These are phyloP conservation scores for Ammodytes dubius DNA, from an alignment of 2,113 vertebrate species.

Conservation along the genomic window DNA sequence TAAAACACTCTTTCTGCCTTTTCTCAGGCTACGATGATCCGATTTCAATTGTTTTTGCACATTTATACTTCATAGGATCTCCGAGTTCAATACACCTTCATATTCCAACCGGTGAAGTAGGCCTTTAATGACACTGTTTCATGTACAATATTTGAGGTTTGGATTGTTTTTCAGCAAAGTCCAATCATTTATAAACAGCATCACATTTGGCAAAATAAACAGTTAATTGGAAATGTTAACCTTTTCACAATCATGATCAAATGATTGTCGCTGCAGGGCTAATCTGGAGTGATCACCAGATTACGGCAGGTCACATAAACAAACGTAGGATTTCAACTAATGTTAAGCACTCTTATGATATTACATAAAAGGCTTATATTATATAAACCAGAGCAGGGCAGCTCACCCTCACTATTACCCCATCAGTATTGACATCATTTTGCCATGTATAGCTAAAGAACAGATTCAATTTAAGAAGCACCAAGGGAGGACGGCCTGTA, in stretches of 20 bases:
- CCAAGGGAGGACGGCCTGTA: not conserved
- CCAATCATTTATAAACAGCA: not conserved
- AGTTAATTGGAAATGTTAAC: not conserved
- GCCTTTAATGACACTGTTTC: not conserved
- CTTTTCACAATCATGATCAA: not conserved
- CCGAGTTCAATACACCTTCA: no score
- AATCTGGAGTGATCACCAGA: not conserved
- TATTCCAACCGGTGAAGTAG: no score
- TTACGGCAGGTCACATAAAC: not conserved
- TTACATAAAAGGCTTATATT: conserved; percentile 21
- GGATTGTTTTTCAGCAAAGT: not conserved
- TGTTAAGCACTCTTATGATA: not conserved
- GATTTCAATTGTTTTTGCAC: no score
- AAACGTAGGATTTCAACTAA: conserved; percentile 3
- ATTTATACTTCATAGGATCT: no score
- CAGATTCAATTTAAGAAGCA: not conserved
- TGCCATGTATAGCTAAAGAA: not conserved
- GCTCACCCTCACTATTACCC: not conserved
- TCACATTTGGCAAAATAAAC: not conserved
- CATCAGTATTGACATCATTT: not conserved
- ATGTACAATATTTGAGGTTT: not conserved
- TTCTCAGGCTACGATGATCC: no score
- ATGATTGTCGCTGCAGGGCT: not conserved
- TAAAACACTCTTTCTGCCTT: no score
- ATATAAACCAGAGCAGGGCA: conserved; percentile 22